A percentile compares a stretch with the other conserved stretches of the same genome.
phyloP scores from a whole-genome alignment of 1,140 invertebrate genomes.

The Agraylea sexmaculata region DNA sequence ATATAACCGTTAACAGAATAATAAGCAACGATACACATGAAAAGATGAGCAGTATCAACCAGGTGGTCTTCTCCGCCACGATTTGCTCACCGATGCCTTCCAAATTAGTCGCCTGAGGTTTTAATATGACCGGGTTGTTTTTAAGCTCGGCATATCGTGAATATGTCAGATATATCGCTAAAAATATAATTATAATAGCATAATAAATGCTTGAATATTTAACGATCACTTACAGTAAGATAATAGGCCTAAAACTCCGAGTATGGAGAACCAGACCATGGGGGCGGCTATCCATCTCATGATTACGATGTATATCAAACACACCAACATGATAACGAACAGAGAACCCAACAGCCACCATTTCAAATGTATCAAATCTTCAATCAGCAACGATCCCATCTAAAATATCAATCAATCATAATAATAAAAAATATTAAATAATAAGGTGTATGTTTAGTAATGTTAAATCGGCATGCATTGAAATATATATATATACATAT shows the following conservation, averaged over 20 bases:
- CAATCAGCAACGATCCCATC: conserved; percentile 54
- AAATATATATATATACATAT: conserved; percentile 1
- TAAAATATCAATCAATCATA: conserved; percentile 20
- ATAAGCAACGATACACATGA: conserved; percentile 51
- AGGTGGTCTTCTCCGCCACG: conserved; percentile 47
- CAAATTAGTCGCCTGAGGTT: conserved; percentile 30
- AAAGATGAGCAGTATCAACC: conserved; percentile 61
- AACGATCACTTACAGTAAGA: conserved; percentile 45
- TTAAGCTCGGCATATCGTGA: conserved; percentile 45
- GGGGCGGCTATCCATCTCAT: conserved; percentile 77
- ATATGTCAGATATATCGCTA: conserved; percentile 43
- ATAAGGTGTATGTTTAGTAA: no score
- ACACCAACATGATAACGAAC: conserved; percentile 53
- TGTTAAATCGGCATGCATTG: neutral
- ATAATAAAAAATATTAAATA: no score
- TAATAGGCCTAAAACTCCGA: conserved; percentile 56
- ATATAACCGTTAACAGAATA: conserved; percentile 66
- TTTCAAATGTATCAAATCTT: conserved; percentile 61
- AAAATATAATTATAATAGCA: conserved; percentile 19
- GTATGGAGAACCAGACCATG: conserved; percentile 77
- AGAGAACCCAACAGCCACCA: conserved; percentile 56
- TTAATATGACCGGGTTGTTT: conserved; percentile 30
- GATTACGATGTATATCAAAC: conserved; percentile 78
- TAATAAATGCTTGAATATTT: conserved; percentile 3
- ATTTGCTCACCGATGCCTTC: conserved; percentile 30